Percentiles rank a stretch among this genome's conserved stretches.
These are phyloP conservation scores for Dicycla oo DNA, from an alignment of 2,888 invertebrate genomes.

Conservation along the genomic window DNA sequence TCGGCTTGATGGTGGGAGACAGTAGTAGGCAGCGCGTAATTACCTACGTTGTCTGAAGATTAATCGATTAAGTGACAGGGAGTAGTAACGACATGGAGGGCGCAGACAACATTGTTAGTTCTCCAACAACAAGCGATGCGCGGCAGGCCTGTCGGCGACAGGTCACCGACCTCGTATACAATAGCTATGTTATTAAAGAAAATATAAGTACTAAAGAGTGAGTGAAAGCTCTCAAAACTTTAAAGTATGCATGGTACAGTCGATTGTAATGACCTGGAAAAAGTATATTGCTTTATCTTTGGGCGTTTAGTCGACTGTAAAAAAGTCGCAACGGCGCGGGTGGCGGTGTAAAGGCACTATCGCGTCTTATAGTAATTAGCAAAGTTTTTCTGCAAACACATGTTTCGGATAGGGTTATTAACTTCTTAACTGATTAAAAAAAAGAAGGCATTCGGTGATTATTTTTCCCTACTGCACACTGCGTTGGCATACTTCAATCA, in stretches of 20 bases:
- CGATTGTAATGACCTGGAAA: not conserved
- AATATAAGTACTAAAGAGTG: not conserved
- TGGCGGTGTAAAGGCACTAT: not conserved
- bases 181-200: not conserved
- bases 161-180: not conserved
- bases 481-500: too few relatives aligned
- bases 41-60: not conserved
- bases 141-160: not conserved
- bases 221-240: not conserved
- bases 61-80: slow-evolving; percentile 16
- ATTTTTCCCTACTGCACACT: too few relatives aligned
- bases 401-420: too few relatives aligned
- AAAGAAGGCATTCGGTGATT: too few relatives aligned
- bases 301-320: not conserved
- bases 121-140: not conserved
- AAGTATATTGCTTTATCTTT: not conserved
- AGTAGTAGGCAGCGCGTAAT: slow-evolving; percentile 15
- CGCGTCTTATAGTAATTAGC: not conserved
- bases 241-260: not conserved
- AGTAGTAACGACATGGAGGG: not conserved
- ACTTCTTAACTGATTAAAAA: too few relatives aligned
- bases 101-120: not conserved
- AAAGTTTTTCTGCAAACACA: not conserved
- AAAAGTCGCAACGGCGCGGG: too few relatives aligned
- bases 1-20: slow-evolving; percentile 4